phyloP scores from a whole-genome alignment of 1,140 invertebrate species.

The Drosophila ironensis region DNA sequence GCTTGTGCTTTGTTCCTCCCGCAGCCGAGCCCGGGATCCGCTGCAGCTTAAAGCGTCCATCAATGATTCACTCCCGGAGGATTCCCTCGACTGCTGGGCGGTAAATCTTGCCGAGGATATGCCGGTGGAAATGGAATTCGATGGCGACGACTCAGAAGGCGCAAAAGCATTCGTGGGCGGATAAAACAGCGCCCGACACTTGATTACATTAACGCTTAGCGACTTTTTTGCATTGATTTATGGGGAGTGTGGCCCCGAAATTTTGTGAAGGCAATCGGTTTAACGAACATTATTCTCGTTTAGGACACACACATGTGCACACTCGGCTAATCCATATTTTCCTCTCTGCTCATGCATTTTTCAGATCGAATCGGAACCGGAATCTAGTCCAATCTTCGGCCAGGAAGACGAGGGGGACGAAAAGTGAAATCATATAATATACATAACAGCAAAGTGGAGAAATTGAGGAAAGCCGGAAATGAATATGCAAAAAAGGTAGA shows the following conservation, averaged over 20 bases:
- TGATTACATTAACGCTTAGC: background rate
- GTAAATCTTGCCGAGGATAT: constrained; percentile 24
- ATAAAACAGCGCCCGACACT: too few relatives aligned
- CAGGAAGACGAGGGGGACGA: constrained; percentile 2
- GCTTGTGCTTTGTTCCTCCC: constrained; percentile 12
- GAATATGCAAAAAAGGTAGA: constrained; percentile 70
- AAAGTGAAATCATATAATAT: constrained; percentile 46
- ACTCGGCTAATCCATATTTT: constrained; percentile 7
- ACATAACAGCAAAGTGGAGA: constrained; percentile 43
- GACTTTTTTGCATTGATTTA: background rate
- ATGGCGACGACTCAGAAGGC: constrained; percentile 25
- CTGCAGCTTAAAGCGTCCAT: constrained; percentile 59
- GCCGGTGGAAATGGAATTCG: constrained; percentile 20
- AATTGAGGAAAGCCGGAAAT: constrained; percentile 64
- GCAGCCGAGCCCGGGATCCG: constrained; percentile 17
- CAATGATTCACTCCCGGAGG: constrained; percentile 51
- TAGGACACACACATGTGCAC: too few relatives aligned
- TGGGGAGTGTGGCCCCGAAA: too few relatives aligned
- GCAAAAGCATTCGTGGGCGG: too few relatives aligned
- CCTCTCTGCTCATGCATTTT: constrained; percentile 7
- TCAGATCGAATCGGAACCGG: constrained; percentile 18
- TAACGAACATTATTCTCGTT: too few relatives aligned
- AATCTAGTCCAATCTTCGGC: constrained; percentile 25
- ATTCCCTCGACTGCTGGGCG: background rate
- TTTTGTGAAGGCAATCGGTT: too few relatives aligned